These are phyloP conservation scores for Thamnaconus septentrionalis DNA, from an alignment of 2,113 vertebrate species.

Conservation along the genomic window DNA sequence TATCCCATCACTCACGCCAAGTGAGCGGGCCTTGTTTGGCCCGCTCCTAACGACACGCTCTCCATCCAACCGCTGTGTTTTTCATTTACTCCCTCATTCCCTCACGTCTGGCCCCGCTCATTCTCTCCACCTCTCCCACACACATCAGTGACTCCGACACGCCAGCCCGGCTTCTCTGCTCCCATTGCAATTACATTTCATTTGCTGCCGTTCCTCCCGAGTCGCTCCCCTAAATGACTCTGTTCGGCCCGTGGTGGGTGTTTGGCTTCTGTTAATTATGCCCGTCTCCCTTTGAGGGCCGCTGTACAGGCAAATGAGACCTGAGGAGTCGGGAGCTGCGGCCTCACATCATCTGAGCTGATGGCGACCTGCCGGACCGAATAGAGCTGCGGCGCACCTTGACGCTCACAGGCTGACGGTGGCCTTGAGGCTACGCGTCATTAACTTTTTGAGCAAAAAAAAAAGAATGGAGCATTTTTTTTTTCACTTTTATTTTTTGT, in stretches of 20 bases:
- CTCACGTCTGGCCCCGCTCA: constrained; percentile 42
- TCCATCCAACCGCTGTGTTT: constrained; percentile 38
- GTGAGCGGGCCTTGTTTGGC: constrained; percentile 42
- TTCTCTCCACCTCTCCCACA: constrained; percentile 31
- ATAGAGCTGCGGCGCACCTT: constrained; percentile 44
- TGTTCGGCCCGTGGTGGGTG: constrained; percentile 56
- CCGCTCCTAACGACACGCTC: constrained; percentile 38
- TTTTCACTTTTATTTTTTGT: no score
- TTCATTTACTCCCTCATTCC: constrained; percentile 57
- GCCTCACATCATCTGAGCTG: constrained; percentile 49
- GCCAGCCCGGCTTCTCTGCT: constrained; percentile 51
- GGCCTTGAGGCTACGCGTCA: constrained; percentile 17
- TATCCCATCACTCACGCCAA: constrained; percentile 10
- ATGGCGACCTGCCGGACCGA: constrained; percentile 46
- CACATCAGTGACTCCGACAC: constrained; percentile 51
- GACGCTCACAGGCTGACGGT: constrained; percentile 17
- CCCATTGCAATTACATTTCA: constrained; percentile 76
- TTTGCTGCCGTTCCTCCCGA: constrained; percentile 69
- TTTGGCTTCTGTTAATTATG: constrained; percentile 69
- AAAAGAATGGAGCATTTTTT: not conserved
- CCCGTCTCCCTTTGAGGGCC: constrained; percentile 51
- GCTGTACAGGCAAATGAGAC: constrained; percentile 61
- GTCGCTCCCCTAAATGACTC: constrained; percentile 68
- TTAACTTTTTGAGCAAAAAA: constrained; percentile 11
- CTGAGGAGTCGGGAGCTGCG: constrained; percentile 37